Evolutionary conservation across 2,797 vertebrate genomes (phyloP), one percentile per base, ranked within the genome.

Genomic region (Cryptoprocta ferox): DNA sequence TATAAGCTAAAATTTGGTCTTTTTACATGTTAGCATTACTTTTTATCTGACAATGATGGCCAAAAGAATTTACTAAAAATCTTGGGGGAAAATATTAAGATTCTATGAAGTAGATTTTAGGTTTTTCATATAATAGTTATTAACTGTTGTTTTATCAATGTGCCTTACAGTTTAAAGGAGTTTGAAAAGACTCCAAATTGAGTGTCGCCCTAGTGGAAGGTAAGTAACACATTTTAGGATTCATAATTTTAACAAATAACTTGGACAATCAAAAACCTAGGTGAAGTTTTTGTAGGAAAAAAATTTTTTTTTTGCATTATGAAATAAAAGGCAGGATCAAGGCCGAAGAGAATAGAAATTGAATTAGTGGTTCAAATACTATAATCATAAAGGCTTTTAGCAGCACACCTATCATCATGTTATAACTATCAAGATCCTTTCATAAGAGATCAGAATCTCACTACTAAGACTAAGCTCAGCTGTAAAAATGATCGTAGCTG

Each of bases 211-310:
- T 26, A 61, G 18, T 35, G 48, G 32, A 94, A 45, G 10, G 53
- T 56, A 84, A 82, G 30, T 14, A 89, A 70, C 12, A 71, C 24
- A 71, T 30, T 92, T 92, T 66, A 81, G 56, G 39, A 59, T 97
- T 97, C 48, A 97, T 2, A 78, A 78, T 63, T 19, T 68, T 95
- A 88, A 81, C 26, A 97, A 96, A 94, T 56, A 89, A 66, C 63
- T 19, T 81, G 24, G 8, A 79, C 65, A 70, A 80, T 56, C 50
- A 84, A 78, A 89, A 96, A 91, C 13, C 37, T 63, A 89, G 59
- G 65, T 89, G 75, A 83, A 89, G 45, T 87, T 94, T 91, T 35
- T 78, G 2, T 9, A 89, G 30, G 81, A 82, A 70, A 53, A 61
- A 26, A 48, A 13, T 94, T 73, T 53, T 56, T 75, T 50, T 59